phyloP scores from a whole-genome alignment of 2,797 vertebrate species.

The Dicrostonyx torquatus region DNA sequence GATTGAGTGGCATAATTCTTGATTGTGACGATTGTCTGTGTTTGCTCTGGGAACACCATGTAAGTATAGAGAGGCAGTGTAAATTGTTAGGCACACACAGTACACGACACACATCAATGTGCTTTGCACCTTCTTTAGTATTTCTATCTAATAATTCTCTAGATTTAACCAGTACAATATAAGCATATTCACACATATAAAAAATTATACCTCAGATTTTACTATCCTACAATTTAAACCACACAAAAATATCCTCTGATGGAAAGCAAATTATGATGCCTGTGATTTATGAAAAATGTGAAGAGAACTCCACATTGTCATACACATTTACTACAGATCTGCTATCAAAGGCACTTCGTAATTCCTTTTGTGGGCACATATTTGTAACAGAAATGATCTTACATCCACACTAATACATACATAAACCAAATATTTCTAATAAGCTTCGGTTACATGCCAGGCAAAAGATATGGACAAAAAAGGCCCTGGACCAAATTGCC shows the following conservation, averaged over 20 bases:
- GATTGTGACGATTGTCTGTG: conserved; percentile 23
- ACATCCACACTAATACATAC: background rate
- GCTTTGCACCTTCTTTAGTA: background rate
- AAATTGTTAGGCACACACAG: background rate
- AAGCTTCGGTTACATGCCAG: background rate
- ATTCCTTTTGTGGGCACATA: background rate
- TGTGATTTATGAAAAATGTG: background rate
- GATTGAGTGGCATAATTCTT: conserved; percentile 56
- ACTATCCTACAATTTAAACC: background rate
- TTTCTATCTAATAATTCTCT: background rate
- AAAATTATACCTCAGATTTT: conserved; percentile 18
- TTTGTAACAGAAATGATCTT: conserved; percentile 10
- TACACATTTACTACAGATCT: background rate
- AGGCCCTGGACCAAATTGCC: background rate
- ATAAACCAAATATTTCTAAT: background rate
- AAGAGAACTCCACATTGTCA: background rate
- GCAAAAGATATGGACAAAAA: background rate
- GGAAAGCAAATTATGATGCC: background rate
- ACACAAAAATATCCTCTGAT: conserved; percentile 10
- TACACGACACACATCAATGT: background rate
- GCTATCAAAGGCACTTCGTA: background rate
- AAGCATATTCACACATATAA: background rate
- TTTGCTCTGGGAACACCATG: conserved; percentile 44
- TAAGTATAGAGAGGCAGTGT: conserved; percentile 19
- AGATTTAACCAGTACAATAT: background rate